Base-by-base conservation (phyloP, 2,888 invertebrate genomes). In the Petrolisthes manimaculis region DNA sequence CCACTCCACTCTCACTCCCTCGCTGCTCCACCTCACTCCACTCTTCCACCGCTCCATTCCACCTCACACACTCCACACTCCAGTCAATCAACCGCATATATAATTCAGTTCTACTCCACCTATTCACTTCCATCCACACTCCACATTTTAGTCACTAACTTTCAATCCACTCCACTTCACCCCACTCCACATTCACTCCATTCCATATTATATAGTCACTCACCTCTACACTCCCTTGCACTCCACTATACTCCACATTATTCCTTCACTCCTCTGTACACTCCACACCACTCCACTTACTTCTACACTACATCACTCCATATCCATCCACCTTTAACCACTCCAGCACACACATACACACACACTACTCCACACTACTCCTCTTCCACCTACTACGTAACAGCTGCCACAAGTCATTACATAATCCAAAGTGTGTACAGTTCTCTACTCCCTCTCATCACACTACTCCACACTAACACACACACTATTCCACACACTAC, bases 341-440 rank as follows among this genome's bases (percentile, higher is more conserved):
- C 51, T n/a, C 75, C 21, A 51, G 54, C 78, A 74, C 74, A 74
- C 74, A 74, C 74, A 74, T n/a, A 74, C 74, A 74, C n/a, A 74
- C 74, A 74, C 74, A n/a, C 74, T n/a, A 14, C 21, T n/a, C 21
- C 14, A 61, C 61, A 61, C 14, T 61, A 61, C 6, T 61, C 14
- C 14, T 61, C 61, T 61, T 61, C 6, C 61, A 61, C 61, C 61
- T n/a, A n/a, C n/a, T n/a, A n/a, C n/a, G n/a, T n/a, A n/a, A n/a
- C n/a, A n/a, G n/a, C n/a, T n/a, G n/a, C n/a, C n/a, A n/a, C n/a
- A n/a, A n/a, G n/a, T n/a, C n/a, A n/a, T n/a, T n/a, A n/a, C n/a
- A n/a, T n/a, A n/a, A n/a, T n/a, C n/a, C n/a, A n/a, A n/a, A n/a
- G 37, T 53, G 14, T 24, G 24, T 53, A 61, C 37, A 67, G 12